Evolutionary conservation across 2,888 invertebrate genomes (phyloP), one percentile per base, ranked within the genome.

Genomic region (Caenorhabditis plicata): DNA sequence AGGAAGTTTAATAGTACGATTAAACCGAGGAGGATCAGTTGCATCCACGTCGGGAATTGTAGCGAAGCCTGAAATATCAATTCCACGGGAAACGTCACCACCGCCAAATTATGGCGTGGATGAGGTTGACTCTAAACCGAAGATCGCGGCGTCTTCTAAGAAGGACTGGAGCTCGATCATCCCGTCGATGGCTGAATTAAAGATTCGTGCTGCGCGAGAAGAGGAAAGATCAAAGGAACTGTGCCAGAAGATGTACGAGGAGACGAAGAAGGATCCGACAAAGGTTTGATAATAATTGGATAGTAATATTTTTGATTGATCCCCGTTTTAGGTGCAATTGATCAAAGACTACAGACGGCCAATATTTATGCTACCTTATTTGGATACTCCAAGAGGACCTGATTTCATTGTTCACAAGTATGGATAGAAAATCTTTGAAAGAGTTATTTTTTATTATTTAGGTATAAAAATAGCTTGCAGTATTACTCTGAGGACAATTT

Each of bases 401-500:
- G 75, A 75, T 58, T 75, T 75, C 41, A 20, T 75, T 32, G 48
- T 54, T 25, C 67, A 69, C 51, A 61, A 62, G 71, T 71, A 13
- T 26, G 4, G 8, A 42, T 9, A 7, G 20, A 20, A 35, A 29
- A n/a, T 15, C 20, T 45, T 35, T 35, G 35, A 31, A 39, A 36
- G 19, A 5, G 8, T 38, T 36, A 13, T 25, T 23, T 15, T 20
- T 36, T n/a, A 9, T n/a, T n/a, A n/a, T n/a, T n/a, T 51, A 68
- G 71, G 19, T 71, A 71, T 51, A 68, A 58, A 1, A 60, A 64
- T 25, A 47, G 55, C 35, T 33, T 46, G 23, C 68, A 67, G 43
- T 71, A 62, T 62, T 71, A 69, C 50, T 65, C 71, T 19, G 69
- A 71, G 41, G 67, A 68, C 49, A 68, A 71, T 42, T 68, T 66